Evolutionary conservation across 1,140 invertebrate genomes (phyloP).

Genomic region (Apis cerana): DNA sequence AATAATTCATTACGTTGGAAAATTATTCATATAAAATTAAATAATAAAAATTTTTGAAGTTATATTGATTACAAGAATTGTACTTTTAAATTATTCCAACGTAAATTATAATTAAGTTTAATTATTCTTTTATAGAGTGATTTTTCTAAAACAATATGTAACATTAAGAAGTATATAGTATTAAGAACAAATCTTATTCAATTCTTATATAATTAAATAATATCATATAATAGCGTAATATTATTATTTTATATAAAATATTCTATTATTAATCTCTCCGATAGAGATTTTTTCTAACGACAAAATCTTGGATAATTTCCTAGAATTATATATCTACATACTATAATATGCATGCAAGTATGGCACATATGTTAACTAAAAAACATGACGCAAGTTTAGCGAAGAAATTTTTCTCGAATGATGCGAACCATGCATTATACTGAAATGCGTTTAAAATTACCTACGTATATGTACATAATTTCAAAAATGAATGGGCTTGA

Average conservation of each 20-base stretch:
- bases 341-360: background rate
- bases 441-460: background rate
- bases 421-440: background rate
- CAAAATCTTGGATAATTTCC: slow-evolving; percentile 18
- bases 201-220: background rate
- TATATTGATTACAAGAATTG: too few relatives aligned
- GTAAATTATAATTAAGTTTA: too few relatives aligned
- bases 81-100: too few relatives aligned
- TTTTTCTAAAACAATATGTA: too few relatives aligned
- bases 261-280: background rate
- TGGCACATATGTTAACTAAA: background rate
- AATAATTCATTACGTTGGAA: background rate
- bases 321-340: background rate
- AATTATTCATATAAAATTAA: background rate
- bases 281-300: background rate
- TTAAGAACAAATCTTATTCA: too few relatives aligned
- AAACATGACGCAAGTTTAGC: slow-evolving; percentile 4
- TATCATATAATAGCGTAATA: too few relatives aligned
- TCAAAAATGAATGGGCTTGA: background rate
- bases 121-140: too few relatives aligned
- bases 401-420: slow-evolving; percentile 9
- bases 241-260: background rate
- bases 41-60: too few relatives aligned
- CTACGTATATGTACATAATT: background rate
- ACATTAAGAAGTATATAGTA: too few relatives aligned